A percentile compares a stretch with the other conserved stretches of the same genome.
Conservation (phyloP, 1,140 invertebrate species). For the Nixonia krombeini region DNA sequence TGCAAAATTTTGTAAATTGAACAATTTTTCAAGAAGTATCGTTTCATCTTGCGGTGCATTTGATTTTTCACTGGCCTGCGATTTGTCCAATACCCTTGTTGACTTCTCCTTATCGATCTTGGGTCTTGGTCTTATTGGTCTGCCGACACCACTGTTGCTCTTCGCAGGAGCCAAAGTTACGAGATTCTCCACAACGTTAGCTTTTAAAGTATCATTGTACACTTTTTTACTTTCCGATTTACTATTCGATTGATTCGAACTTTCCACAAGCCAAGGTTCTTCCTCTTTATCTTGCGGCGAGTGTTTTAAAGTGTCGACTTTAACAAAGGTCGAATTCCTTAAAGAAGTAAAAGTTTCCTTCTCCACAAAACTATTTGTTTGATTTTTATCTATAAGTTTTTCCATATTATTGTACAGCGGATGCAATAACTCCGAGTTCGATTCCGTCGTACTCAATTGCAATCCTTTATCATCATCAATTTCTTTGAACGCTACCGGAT, state of each 20-base stretch:
- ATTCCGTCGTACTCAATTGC: conserved; percentile 41
- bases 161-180: conserved; percentile 62
- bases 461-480: conserved; percentile 39
- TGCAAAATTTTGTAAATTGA: conserved; percentile 30
- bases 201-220: conserved; percentile 64
- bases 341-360: conserved; percentile 8
- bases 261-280: conserved; percentile 19
- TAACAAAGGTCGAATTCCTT: conserved; percentile 62
- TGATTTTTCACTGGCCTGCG: not conserved
- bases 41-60: conserved; percentile 32
- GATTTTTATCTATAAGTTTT: conserved; percentile 29
- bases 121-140: conserved; percentile 59
- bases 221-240: conserved; percentile 34
- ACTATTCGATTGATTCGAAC: conserved; percentile 15
- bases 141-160: conserved; percentile 60
- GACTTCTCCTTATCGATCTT: conserved; percentile 51
- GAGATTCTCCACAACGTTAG: conserved; percentile 57
- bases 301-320: conserved; percentile 59
- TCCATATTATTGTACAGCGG: conserved; percentile 40
- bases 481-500: not conserved
- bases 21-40: conserved; percentile 52
- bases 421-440: conserved; percentile 46
- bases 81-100: conserved; percentile 17
- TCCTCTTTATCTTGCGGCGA: conserved; percentile 6
- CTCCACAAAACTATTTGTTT: not conserved